A percentile compares a stretch with the other conserved stretches of the same genome.
Evolutionary conservation across 2,888 invertebrate genomes (phyloP).

Genomic region (Tricholauxania praeusta): DNA sequence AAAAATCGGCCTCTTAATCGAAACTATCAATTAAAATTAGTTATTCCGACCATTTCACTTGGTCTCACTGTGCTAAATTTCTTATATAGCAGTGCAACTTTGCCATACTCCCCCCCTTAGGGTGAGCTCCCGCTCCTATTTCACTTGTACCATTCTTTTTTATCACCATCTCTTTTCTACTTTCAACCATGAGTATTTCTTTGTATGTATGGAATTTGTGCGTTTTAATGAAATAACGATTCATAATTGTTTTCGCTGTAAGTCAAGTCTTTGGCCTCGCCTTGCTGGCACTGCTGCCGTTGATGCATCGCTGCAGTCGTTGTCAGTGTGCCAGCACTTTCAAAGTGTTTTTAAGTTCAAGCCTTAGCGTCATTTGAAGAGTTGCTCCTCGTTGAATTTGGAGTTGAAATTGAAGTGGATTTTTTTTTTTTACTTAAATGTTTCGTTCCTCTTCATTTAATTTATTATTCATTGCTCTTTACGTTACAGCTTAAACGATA

Average conservation of each 20-base stretch:
- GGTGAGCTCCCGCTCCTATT: too few relatives aligned
- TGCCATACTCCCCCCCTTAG: too few relatives aligned
- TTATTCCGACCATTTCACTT: too few relatives aligned
- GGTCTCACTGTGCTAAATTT: too few relatives aligned
- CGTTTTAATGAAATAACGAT: slow-evolving; percentile 45
- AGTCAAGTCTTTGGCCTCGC: slow-evolving; percentile 17
- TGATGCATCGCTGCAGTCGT: not conserved
- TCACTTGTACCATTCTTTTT: too few relatives aligned
- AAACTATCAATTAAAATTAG: too few relatives aligned
- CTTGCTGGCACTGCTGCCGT: not conserved
- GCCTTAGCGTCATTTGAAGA: not conserved
- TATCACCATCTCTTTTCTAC: not conserved
- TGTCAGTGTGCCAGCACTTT: slow-evolving; percentile 1
- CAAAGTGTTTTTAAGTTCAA: slow-evolving; percentile 6
- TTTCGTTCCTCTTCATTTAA: slow-evolving; percentile 26
- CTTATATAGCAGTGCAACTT: too few relatives aligned
- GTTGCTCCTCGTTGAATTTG: not conserved
- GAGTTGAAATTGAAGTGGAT: slow-evolving; percentile 22
- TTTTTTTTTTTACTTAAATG: too few relatives aligned
- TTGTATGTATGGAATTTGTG: slow-evolving; percentile 24
- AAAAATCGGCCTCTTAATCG: too few relatives aligned
- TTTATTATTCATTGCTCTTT: slow-evolving; percentile 27
- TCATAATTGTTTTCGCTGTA: slow-evolving; percentile 47
- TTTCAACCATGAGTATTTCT: not conserved
- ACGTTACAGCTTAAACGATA: slow-evolving; percentile 16